A percentile compares a stretch with the other conserved stretches of the same genome.
Conservation (phyloP, 2,888 invertebrate species). For the Magallana nippona region DNA sequence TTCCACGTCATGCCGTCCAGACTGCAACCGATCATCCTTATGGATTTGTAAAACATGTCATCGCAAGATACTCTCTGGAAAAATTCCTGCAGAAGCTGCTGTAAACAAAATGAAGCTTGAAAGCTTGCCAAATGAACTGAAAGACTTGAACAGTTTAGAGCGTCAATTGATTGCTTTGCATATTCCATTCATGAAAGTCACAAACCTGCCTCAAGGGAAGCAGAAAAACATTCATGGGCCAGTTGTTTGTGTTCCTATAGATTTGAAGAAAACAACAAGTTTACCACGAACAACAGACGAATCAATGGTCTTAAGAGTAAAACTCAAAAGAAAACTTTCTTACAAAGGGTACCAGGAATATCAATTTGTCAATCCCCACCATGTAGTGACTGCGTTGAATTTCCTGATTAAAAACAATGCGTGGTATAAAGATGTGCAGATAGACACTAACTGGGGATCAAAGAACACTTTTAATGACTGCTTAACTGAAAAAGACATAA, state of each 20-base stretch:
- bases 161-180: slow-evolving; percentile 52
- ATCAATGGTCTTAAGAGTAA: slow-evolving; percentile 47
- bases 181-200: slow-evolving; percentile 59
- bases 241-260: slow-evolving; percentile 57
- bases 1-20: neutral
- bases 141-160: slow-evolving; percentile 54
- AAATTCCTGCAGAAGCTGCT: slow-evolving; percentile 36
- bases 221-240: slow-evolving; percentile 57
- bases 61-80: slow-evolving; percentile 27
- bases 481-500: no score
- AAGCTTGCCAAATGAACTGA: slow-evolving; percentile 43
- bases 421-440: slow-evolving; percentile 33
- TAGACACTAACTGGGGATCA: no score
- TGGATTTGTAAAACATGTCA: slow-evolving; percentile 47
- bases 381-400: slow-evolving; percentile 44
- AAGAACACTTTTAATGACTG: no score
- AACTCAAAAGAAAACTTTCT: slow-evolving; percentile 53
- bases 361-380: slow-evolving; percentile 46
- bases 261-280: slow-evolving; percentile 47
- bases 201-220: slow-evolving; percentile 50
- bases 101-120: slow-evolving; percentile 9
- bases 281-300: slow-evolving; percentile 51
- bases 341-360: slow-evolving; percentile 53
- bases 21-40: slow-evolving; percentile 7
- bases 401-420: slow-evolving; percentile 35